Evolutionary conservation across 2,888 invertebrate species (phyloP).

Genomic region (Blera fallax): DNA sequence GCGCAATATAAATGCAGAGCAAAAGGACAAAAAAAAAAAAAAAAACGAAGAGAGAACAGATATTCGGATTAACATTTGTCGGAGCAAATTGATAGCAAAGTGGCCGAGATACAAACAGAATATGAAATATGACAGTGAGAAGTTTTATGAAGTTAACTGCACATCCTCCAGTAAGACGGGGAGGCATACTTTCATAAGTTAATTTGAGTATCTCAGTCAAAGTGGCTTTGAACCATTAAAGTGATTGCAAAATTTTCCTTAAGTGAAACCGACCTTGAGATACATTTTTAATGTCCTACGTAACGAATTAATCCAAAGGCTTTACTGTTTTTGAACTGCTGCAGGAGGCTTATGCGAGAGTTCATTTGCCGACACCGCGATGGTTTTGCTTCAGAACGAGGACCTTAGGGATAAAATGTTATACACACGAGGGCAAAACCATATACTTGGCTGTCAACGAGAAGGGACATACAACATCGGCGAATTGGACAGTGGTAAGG

Average conservation of each 20-base stretch:
- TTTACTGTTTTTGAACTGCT: not conserved
- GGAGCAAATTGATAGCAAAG: constrained; percentile 60
- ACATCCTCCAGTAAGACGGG: not conserved
- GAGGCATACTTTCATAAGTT: not conserved
- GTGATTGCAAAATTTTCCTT: not conserved
- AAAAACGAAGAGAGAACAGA: not conserved
- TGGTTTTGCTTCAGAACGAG: too few species aligned
- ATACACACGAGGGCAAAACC: too few species aligned
- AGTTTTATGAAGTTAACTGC: constrained; percentile 42
- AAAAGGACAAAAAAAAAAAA: constrained; percentile 5
- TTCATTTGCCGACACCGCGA: too few species aligned
- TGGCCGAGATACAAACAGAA: constrained; percentile 57
- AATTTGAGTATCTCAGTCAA: not conserved
- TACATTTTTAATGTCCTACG: not conserved
- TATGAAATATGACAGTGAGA: constrained; percentile 37
- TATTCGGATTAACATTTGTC: constrained; percentile 53
- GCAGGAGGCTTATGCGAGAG: too few species aligned
- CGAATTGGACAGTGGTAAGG: too few species aligned
- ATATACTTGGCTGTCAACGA: too few species aligned
- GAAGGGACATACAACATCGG: too few species aligned
- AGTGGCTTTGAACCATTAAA: not conserved
- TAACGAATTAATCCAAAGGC: not conserved
- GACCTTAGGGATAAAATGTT: too few species aligned
- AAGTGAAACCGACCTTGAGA: not conserved
- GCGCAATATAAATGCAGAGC: constrained; percentile 6